phyloP scores from a whole-genome alignment of 2,797 vertebrate genomes.

The Varecia variegata region DNA sequence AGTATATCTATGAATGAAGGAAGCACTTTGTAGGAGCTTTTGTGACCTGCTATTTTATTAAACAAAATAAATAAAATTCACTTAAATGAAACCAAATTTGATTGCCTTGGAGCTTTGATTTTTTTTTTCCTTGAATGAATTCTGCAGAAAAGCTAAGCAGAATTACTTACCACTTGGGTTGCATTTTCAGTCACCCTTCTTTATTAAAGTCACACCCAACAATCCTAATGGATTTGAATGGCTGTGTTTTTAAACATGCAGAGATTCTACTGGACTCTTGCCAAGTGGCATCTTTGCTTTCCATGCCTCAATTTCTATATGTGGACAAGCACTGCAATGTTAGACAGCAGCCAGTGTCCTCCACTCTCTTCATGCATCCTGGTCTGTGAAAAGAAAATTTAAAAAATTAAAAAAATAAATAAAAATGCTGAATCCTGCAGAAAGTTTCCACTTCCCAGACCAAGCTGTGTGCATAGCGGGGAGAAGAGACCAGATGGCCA shows the following conservation, averaged over 20 bases:
- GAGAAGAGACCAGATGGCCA: constrained; percentile 57
- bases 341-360: background rate
- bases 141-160: background rate
- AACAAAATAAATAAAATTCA: background rate
- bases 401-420: background rate
- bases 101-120: background rate
- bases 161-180: background rate
- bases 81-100: background rate
- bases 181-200: background rate
- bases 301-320: background rate
- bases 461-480: background rate
- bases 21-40: background rate
- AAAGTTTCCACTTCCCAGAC: constrained; percentile 50
- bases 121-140: background rate
- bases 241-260: background rate
- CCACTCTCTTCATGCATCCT: background rate
- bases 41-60: background rate
- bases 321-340: background rate
- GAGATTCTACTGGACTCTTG: background rate
- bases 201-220: background rate
- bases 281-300: background rate
- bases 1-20: background rate
- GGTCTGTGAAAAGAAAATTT: background rate
- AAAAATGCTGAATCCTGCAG: constrained; percentile 4
- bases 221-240: background rate